Evolutionary conservation across 2,113 vertebrate species (phyloP).

Genomic region (Nycticorax nycticorax): DNA sequence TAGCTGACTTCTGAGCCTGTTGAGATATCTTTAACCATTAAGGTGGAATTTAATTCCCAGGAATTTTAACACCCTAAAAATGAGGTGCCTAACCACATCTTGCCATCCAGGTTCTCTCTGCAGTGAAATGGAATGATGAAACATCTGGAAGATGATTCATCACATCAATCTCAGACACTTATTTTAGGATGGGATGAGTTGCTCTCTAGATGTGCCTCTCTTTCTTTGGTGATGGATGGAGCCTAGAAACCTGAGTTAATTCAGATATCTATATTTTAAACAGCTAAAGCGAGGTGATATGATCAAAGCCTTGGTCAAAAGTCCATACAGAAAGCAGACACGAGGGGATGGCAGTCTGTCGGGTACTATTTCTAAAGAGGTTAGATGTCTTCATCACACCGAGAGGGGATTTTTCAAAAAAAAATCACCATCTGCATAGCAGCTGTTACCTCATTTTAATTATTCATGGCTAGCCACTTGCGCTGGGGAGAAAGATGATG

Average conservation of each 20-base stretch:
- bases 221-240: background rate
- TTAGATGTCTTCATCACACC: background rate
- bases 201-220: background rate
- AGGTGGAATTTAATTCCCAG: background rate
- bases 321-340: background rate
- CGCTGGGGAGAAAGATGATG: background rate
- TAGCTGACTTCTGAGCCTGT: background rate
- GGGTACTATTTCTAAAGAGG: background rate
- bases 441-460: conserved; percentile 17
- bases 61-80: background rate
- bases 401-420: background rate
- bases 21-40: background rate
- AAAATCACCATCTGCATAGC: conserved; percentile 9
- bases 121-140: background rate
- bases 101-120: background rate
- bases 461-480: background rate
- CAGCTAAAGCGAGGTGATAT: background rate
- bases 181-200: background rate
- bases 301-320: background rate
- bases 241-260: background rate
- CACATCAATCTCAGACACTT: background rate
- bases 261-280: background rate
- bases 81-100: rapidly evolving
- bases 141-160: background rate
- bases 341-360: background rate